Base-by-base conservation (phyloP, 2,888 invertebrate genomes). In the Erannis defoliaria region DNA sequence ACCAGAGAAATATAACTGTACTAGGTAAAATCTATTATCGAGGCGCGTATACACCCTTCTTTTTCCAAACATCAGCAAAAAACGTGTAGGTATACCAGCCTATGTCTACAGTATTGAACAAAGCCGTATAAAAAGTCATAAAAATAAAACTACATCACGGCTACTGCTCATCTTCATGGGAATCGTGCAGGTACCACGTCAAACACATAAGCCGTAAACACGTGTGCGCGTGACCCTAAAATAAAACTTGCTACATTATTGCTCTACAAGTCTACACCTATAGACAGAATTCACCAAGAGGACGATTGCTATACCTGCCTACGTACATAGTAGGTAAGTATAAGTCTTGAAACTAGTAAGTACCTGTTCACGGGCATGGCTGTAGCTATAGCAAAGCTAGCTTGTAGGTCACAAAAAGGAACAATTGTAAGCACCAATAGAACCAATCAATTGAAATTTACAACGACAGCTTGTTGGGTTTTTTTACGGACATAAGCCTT, bases 201-300 rank as follows among this genome's bases (percentile, higher is more conserved):
- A 62, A 62, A 18, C 37, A 59, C 35, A 38, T 49, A 38, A 19
- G 43, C 50, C 37, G 37, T 58, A 58, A 58, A 58, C 58, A 58
- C 58, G 31, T 45, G 16, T 40, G 35, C n/a, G 23, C 45, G 29
- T 16, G 43, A 35, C 51, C 43, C 51, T 51, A 35, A 49, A 46
- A 58, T 51, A 58, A 45, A 55, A 51, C 51, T 35, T 23, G 31
- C 35, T 33, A 50, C 49, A 42, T 16, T 57, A 45, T 46, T 38
- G 37, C 48, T 56, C 31, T 18, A 48, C 48, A n/a, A n/a, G n/a
- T n/a, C n/a, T n/a, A n/a, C n/a, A n/a, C n/a, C n/a, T n/a, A n/a
- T n/a, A 14, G 14, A 21, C 48, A 42, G 29, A 33, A 23, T 35
- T 9, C 21, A 43, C 12, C 46, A 16, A 31, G 31, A 19, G 19